These are phyloP conservation scores for Leptoclinus maculatus DNA, from an alignment of 2,797 vertebrate species.

Conservation along the genomic window DNA sequence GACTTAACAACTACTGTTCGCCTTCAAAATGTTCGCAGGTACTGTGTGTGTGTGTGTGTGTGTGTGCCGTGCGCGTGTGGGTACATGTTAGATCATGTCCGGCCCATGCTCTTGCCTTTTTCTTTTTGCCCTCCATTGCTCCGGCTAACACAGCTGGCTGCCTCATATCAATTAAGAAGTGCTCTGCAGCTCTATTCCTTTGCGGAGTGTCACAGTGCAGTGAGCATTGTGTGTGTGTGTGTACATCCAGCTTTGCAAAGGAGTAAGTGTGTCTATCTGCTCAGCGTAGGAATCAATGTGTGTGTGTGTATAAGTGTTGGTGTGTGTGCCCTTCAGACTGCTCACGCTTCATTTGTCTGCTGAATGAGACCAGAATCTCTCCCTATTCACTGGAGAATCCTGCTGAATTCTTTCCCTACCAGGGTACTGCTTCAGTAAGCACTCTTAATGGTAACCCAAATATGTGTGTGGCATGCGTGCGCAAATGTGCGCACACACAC, in stretches of 20 bases:
- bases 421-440: slow-evolving; percentile 74
- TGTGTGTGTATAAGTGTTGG: slow-evolving; percentile 46
- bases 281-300: slow-evolving; percentile 27
- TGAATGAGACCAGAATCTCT: slow-evolving; percentile 81
- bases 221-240: slow-evolving; percentile 49
- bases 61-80: slow-evolving; percentile 7
- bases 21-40: slow-evolving; percentile 27
- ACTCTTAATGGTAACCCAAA: slow-evolving; percentile 69
- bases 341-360: slow-evolving; percentile 79
- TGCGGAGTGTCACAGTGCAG: slow-evolving; percentile 64
- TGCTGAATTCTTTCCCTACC: slow-evolving; percentile 68
- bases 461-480: slow-evolving; percentile 48
- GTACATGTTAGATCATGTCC: slow-evolving; percentile 42
- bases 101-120: slow-evolving; percentile 38
- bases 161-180: slow-evolving; percentile 77
- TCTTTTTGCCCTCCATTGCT: slow-evolving; percentile 33
- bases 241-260: slow-evolving; percentile 21
- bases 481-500: neutral
- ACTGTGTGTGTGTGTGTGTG: slow-evolving; percentile 9
- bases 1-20: slow-evolving; percentile 23
- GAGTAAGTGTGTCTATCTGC: slow-evolving; percentile 41
- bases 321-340: slow-evolving; percentile 71
- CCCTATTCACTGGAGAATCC: slow-evolving; percentile 74
- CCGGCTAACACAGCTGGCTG: slow-evolving; percentile 68
- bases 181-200: slow-evolving; percentile 64